Evolutionary conservation across 2,888 invertebrate species (phyloP).

Genomic region (Lepetodrilus schrolli): DNA sequence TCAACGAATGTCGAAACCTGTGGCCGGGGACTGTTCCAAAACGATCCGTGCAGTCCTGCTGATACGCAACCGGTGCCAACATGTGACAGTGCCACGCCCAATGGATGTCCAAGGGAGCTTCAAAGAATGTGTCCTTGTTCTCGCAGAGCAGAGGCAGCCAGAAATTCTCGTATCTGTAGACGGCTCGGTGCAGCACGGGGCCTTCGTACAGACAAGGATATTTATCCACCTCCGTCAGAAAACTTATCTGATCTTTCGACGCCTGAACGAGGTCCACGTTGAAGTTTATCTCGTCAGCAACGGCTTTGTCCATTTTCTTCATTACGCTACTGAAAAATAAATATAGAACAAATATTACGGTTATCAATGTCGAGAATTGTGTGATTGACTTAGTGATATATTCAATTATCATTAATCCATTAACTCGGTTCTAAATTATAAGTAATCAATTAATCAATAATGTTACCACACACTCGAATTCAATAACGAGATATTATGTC

Average conservation of each 20-base stretch:
- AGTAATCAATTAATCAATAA: too few relatives aligned
- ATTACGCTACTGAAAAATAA: too few relatives aligned
- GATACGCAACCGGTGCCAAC: constrained; percentile 67
- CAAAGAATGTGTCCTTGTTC: constrained; percentile 41
- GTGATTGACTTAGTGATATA: too few relatives aligned
- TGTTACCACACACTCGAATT: too few relatives aligned
- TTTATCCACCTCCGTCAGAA: constrained; percentile 61
- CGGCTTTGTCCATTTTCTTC: not conserved
- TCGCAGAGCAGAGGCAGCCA: constrained; percentile 76
- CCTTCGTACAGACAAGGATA: constrained; percentile 63
- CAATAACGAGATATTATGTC: too few relatives aligned
- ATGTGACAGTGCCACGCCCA: constrained; percentile 77
- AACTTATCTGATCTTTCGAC: constrained; percentile 56
- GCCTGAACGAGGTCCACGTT: constrained; percentile 56
- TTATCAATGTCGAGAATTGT: too few relatives aligned
- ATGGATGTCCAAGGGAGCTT: constrained; percentile 76
- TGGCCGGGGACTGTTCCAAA: constrained; percentile 70
- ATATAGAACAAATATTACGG: too few relatives aligned
- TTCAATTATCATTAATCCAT: too few relatives aligned
- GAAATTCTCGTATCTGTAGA: constrained; percentile 74
- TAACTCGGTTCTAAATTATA: too few relatives aligned
- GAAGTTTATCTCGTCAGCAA: constrained; percentile 37
- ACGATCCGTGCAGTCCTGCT: constrained; percentile 56
- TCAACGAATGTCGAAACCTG: constrained; percentile 42
- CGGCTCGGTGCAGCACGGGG: constrained; percentile 73